Evolutionary conservation across 2,797 vertebrate genomes (phyloP).

Genomic region (Anolis apletophallus): DNA sequence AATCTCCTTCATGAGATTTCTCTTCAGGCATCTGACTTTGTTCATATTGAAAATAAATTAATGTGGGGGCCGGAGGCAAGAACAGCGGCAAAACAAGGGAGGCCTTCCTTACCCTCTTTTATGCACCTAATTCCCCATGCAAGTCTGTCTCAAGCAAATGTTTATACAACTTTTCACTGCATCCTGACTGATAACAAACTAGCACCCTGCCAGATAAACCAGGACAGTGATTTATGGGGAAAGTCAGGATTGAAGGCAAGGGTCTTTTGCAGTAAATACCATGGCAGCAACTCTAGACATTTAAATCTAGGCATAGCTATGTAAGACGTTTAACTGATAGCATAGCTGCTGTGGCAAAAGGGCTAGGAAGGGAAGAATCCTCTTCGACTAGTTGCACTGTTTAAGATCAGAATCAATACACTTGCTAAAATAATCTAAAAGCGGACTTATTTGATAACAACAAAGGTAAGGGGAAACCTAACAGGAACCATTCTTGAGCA

Average conservation of each 20-base stretch:
- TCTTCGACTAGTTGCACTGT: conserved; percentile 15
- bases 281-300: conserved; percentile 28
- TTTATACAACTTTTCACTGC: conserved; percentile 20
- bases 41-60: not conserved
- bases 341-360: conserved; percentile 20
- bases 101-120: not conserved
- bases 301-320: not conserved
- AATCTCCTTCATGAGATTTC: not conserved
- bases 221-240: conserved; percentile 45
- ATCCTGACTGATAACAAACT: conserved; percentile 38
- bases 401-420: not conserved
- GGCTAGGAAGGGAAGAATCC: conserved; percentile 10
- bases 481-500: not conserved
- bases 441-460: not conserved
- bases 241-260: conserved; percentile 52
- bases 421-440: conserved; percentile 7
- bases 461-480: not conserved
- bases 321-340: conserved; percentile 43
- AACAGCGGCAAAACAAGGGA: not conserved
- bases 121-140: conserved; percentile 9
- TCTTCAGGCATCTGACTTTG: not conserved
- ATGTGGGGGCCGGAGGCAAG: too few species aligned
- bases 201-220: conserved; percentile 19
- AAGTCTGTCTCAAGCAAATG: conserved; percentile 11
- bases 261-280: conserved; percentile 49